Evolutionary conservation across 2,797 vertebrate species (phyloP), one percentile per base, ranked within the genome.

Genomic region (Hypotaenidia philippensis): DNA sequence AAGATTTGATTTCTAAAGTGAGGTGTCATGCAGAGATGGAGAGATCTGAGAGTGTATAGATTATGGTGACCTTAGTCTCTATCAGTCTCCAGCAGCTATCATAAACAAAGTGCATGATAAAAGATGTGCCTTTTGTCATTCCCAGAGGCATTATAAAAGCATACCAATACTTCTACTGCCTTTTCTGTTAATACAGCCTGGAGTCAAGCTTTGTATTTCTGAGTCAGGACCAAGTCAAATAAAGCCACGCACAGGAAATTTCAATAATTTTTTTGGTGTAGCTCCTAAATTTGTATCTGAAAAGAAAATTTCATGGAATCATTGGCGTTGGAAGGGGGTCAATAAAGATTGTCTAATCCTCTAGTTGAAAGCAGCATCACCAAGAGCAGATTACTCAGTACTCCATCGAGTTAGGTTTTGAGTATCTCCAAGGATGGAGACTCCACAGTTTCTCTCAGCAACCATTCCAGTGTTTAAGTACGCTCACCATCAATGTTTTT

Each of bases 1-100:
- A 89, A 90, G 80, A 80, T 90, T 83, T 83, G 65, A 75, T 88
- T 89, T 88, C 55, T 88, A 78, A 90, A 83, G 64, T 40, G 61
- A 88, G 65, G 31, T 71, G 65, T 57, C 66, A 29, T 53, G 49
- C 61, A 41, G 70, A 68, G 76, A 71, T 3, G 57, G 71, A 32
- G 65, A 95, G 53, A 52, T 85, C 57, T 79, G 69, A 55, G 41
- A 13, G 17, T 13, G 9, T 49, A n/a, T 22, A 45, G 55, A 25
- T 59, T 59, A 21, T 50, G 44, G 55, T 84, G 40, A 66, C 56
- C 40, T 41, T 52, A 59, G 69, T 59, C 31, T 71, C 55, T 76
- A 1, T 84, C 53, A 29, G 22, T 77, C 44, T 93, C 44, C 63
- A 66, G 66, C 66, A 86, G 56, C 41, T 61, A 11, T 60, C 63